Percentiles rank a stretch among this genome's conserved stretches.
Conservation (phyloP, 2,113 vertebrate species). For the Ophiodon elongatus region DNA sequence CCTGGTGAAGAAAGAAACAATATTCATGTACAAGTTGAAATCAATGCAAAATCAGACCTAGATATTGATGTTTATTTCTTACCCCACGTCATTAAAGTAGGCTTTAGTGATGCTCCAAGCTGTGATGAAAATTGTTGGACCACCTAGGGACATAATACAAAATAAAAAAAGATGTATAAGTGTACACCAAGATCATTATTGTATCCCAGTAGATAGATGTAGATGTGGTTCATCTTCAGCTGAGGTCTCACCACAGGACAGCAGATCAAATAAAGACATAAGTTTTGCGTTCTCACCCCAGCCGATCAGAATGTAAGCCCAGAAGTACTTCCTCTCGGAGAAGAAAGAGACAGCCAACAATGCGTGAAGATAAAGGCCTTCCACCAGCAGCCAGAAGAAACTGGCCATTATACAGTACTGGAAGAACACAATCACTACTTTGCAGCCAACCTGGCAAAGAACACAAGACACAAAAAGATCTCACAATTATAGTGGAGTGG, state of each 20-base stretch:
- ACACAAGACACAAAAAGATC: conserved; percentile 41
- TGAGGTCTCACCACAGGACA: neutral
- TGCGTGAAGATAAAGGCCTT: conserved; percentile 94
- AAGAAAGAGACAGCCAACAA: conserved; percentile 96
- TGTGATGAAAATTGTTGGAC: conserved; percentile 90
- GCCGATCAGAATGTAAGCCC: conserved; percentile 97
- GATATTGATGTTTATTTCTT: conserved; percentile 70
- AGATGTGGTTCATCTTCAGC: neutral
- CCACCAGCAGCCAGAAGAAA: conserved; percentile 98
- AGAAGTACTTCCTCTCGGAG: conserved; percentile 97
- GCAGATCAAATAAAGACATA: neutral
- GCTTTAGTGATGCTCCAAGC: conserved; percentile 91
- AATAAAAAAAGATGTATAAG: conserved; percentile 32
- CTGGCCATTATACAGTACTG: conserved; percentile 98
- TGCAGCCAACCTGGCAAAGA: conserved; percentile 89
- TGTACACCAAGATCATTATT: conserved; percentile 6
- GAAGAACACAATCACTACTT: conserved; percentile 94
- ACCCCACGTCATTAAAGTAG: conserved; percentile 89
- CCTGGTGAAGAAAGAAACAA: conserved; percentile 74
- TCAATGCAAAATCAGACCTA: neutral
- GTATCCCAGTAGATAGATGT: no score
- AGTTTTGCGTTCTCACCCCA: conserved; percentile 88
- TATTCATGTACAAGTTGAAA: conserved; percentile 7
- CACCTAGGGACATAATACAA: conserved; percentile 80
- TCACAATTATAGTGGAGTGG: neutral